Evolutionary conservation across 2,797 vertebrate species (phyloP), one percentile per base, ranked within the genome.

Genomic region (Apogon hyalosoma): DNA sequence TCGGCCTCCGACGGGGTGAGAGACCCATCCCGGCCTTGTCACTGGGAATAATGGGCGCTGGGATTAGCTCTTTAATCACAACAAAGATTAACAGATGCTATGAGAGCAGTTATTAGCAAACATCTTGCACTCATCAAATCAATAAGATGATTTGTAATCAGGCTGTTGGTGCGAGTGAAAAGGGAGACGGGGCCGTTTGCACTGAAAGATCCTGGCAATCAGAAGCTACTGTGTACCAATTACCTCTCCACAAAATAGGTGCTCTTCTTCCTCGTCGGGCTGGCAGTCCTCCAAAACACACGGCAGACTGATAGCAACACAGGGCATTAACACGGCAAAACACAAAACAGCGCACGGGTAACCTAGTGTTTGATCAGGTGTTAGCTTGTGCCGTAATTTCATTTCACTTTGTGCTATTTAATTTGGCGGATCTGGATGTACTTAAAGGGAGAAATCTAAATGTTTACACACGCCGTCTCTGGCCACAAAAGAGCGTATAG

Each of bases 61-160:
- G 95, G 94, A 95, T 96, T 95, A 96, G 94, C 95, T 96, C 95
- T 94, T 96, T 96, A 96, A 97, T 97, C 96, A 96, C 96, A 95
- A 93, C 95, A 90, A 91, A 97, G 96, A 96, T 96, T 92, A 93
- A 90, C 96, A 95, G 96, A 96, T 94, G 95, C 95, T 94, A 95
- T 93, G 94, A 96, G 92, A 92, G 89, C 92, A 90, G 92, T 94
- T 94, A 94, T 94, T 94, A 95, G 94, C 94, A 92, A 95, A 94
- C 93, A 95, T 96, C 96, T 96, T 95, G 94, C 96, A 95, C 94
- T 95, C 94, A 96, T 95, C 91, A 94, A 95, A 95, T 96, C 95
- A 95, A 96, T 96, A 96, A 95, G 92, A 90, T 95, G 95, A 94
- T 93, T 93, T 92, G 92, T 93, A 94, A 94, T 94, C 93, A 93